Conservation (phyloP, 2,797 vertebrate species). For the Notolepis coatsorum region DNA sequence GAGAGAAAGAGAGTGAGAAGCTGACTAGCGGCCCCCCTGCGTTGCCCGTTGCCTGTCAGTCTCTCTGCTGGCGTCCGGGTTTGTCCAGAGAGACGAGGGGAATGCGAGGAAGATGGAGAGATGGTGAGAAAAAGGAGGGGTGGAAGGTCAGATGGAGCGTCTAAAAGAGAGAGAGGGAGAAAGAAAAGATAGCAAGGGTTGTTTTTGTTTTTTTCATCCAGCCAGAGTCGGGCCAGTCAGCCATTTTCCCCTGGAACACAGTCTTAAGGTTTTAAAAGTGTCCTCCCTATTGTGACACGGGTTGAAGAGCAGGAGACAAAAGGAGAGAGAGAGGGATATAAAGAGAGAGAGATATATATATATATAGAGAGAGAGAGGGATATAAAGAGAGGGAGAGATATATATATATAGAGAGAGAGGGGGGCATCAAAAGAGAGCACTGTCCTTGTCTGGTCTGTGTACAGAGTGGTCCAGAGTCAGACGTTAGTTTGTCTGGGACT, state of each 20-base stretch:
- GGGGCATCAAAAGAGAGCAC: conserved; percentile 27
- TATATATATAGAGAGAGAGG: too few species aligned
- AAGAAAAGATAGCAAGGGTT: not conserved
- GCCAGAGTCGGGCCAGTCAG: not conserved
- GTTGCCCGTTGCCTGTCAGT: not conserved
- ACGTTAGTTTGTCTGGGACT: too few species aligned
- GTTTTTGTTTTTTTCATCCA: not conserved
- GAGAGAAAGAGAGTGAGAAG: not conserved
- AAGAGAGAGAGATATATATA: too few species aligned
- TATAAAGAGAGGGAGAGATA: too few species aligned
- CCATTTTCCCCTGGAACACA: not conserved
- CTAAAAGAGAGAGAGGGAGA: not conserved
- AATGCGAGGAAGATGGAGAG: not conserved
- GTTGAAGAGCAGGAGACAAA: not conserved
- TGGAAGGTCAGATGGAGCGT: conserved; percentile 2
- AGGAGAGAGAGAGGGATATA: conserved; percentile 15
- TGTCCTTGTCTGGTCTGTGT: conserved; percentile 25
- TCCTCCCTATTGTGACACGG: not conserved
- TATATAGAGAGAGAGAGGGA: too few species aligned
- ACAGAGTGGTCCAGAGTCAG: conserved; percentile 15
- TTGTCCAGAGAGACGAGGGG: not conserved
- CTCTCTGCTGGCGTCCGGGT: not conserved
- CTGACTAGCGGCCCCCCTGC: not conserved
- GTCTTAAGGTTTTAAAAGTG: conserved; percentile 14
- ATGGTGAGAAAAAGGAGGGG: conserved; percentile 4